Evolutionary conservation across 2,888 invertebrate genomes (phyloP).

Genomic region (Drosophila macrospina): DNA sequence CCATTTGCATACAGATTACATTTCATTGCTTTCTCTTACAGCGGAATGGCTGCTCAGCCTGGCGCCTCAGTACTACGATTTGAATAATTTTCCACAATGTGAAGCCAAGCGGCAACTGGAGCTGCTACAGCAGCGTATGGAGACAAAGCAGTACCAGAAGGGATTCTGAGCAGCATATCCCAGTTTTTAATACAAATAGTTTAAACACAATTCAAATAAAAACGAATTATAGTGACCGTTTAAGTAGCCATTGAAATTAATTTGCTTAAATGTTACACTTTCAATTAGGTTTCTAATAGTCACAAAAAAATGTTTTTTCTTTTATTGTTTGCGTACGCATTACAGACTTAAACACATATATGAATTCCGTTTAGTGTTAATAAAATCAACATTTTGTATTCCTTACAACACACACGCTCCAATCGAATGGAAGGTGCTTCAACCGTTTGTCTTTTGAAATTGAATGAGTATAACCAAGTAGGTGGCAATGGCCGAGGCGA

Average conservation of each 20-base stretch:
- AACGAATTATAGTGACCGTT: slow-evolving; percentile 24
- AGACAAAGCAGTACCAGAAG: slow-evolving; percentile 94
- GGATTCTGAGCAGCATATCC: slow-evolving; percentile 88
- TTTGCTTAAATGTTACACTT: slow-evolving; percentile 39
- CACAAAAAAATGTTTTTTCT: slow-evolving; percentile 27
- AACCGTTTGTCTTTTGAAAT: slow-evolving; percentile 86
- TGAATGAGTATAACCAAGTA: slow-evolving; percentile 87
- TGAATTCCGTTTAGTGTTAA: slow-evolving; percentile 62
- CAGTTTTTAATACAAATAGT: slow-evolving; percentile 44
- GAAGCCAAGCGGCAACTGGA: slow-evolving; percentile 97
- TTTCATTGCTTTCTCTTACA: slow-evolving; percentile 79
- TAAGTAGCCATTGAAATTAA: slow-evolving; percentile 29
- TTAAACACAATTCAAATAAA: slow-evolving; percentile 30
- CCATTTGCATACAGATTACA: neutral
- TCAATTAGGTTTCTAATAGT: slow-evolving; percentile 29
- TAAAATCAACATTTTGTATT: slow-evolving; percentile 64
- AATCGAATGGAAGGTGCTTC: slow-evolving; percentile 28
- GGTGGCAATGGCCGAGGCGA: slow-evolving; percentile 86
- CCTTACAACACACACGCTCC: neutral
- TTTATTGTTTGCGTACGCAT: slow-evolving; percentile 40
- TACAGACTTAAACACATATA: slow-evolving; percentile 49
- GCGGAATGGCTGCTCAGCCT: slow-evolving; percentile 97
- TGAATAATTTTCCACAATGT: slow-evolving; percentile 98
- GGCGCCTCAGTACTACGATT: slow-evolving; percentile 99
- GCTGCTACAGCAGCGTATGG: slow-evolving; percentile 93